Base-by-base conservation (phyloP, 2,888 invertebrate genomes). In the Cerastis leucographa region DNA sequence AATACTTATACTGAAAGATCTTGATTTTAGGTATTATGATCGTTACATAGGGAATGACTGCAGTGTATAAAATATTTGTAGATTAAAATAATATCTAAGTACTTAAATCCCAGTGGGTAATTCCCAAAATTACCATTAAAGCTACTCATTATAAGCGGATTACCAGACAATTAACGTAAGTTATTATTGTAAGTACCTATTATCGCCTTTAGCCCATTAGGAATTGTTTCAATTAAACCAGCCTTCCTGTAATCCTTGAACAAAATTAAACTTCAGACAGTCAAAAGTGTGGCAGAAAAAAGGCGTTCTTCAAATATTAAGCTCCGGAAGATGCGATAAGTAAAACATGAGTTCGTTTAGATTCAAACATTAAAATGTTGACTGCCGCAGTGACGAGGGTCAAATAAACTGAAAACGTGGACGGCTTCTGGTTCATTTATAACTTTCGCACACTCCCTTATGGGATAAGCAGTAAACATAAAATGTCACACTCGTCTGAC, bases 341-440 rank as follows among this genome's bases (percentile, higher is more conserved):
- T 88, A 83, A 88, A 83, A 88, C 87, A 88, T 86, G 87, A 85
- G 71, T 88, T 87, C 83, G 83, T 88, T 87, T 88, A 83, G 87
- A 87, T 87, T 88, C 85, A 83, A 83, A 83, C 87, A 87, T 87
- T 85, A 86, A 85, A 87, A 86, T 83, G 85, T 80, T 78, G 80
- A 85, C 80, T 80, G 83, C 81, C 85, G 76, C 73, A 71, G 83
- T 88, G 88, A 88, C 87, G 81, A 88, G 88, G 85, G 87, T 88
- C 85, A 85, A 86, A 87, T 86, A 87, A 83, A 87, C 87, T 80
- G 78, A 76, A 86, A 87, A 81, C 83, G 83, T 86, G 81, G 73
- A 51, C 59, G 80, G 61, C 79, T 83, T 71, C 83, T 81, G 76
- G 49, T 88, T 87, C 83, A 88, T 87, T 88, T 85, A 87, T 82